Evolutionary conservation across 2,113 vertebrate species (phyloP).

Genomic region (Theristicus caerulescens): DNA sequence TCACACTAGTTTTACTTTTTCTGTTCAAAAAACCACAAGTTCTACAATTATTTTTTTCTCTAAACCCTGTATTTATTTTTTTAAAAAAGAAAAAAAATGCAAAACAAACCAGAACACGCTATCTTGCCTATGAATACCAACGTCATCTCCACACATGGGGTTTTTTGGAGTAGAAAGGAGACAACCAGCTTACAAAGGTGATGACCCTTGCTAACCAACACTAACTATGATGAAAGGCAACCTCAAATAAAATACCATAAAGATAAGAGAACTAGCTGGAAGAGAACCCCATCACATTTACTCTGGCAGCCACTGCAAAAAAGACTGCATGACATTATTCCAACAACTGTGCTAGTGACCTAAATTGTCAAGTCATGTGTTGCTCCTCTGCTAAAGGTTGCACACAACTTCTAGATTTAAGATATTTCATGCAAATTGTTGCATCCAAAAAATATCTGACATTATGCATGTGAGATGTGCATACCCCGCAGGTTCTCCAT

Average conservation of each 20-base stretch:
- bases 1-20: background rate
- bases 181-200: background rate
- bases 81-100: background rate
- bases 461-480: background rate
- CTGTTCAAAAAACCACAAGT: rapidly evolving
- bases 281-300: background rate
- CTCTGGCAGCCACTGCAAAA: background rate
- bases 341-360: background rate
- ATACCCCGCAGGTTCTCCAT: background rate
- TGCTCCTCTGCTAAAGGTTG: background rate
- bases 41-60: background rate
- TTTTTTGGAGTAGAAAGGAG: background rate
- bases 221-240: background rate
- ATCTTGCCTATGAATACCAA: background rate
- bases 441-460: background rate
- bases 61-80: background rate
- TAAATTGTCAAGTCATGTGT: background rate
- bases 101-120: background rate
- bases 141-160: rapidly evolving
- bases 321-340: background rate
- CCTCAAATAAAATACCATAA: background rate
- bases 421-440: background rate
- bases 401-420: background rate
- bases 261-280: background rate
- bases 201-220: background rate